A percentile compares a stretch with the other conserved stretches of the same genome.
Evolutionary conservation across 2,888 invertebrate species (phyloP).

Genomic region (Pandemis heparana): DNA sequence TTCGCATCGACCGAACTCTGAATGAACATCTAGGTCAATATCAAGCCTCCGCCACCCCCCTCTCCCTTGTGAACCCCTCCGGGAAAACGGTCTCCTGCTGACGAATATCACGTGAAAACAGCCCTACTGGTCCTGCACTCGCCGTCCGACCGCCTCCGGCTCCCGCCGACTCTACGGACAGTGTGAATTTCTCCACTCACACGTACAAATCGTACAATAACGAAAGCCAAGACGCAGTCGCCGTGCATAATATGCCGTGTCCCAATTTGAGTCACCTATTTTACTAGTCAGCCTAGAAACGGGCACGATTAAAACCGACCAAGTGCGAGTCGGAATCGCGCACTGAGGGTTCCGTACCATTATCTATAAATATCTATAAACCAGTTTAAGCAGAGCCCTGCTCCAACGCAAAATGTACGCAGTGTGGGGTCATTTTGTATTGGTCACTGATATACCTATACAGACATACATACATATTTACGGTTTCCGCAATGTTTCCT

Average conservation of each 20-base stretch:
- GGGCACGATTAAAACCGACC: not conserved
- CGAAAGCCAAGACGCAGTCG: conserved; percentile 9
- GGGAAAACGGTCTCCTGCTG: conserved; percentile 69
- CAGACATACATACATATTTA: too few species aligned
- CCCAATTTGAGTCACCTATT: conserved; percentile 22
- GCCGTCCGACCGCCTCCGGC: not conserved
- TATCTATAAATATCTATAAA: too few species aligned
- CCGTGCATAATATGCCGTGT: conserved; percentile 14
- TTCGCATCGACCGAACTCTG: conserved; percentile 86
- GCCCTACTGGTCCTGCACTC: conserved; percentile 49
- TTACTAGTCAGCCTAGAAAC: conserved; percentile 18
- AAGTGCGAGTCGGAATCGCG: too few species aligned
- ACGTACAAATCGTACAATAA: not conserved
- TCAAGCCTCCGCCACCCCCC: conserved; percentile 75
- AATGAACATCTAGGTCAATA: conserved; percentile 86
- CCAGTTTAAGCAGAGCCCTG: too few species aligned
- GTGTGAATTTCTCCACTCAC: conserved; percentile 3
- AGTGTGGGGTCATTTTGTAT: too few species aligned
- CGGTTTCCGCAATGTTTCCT: too few species aligned
- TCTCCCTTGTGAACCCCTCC: conserved; percentile 61
- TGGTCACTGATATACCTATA: too few species aligned
- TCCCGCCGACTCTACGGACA: not conserved
- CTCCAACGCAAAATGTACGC: too few species aligned
- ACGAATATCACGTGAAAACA: conserved; percentile 70
- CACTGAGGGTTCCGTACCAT: too few species aligned